Evolutionary conservation across 1,140 invertebrate genomes (phyloP).

Genomic region (Papilio machaon): DNA sequence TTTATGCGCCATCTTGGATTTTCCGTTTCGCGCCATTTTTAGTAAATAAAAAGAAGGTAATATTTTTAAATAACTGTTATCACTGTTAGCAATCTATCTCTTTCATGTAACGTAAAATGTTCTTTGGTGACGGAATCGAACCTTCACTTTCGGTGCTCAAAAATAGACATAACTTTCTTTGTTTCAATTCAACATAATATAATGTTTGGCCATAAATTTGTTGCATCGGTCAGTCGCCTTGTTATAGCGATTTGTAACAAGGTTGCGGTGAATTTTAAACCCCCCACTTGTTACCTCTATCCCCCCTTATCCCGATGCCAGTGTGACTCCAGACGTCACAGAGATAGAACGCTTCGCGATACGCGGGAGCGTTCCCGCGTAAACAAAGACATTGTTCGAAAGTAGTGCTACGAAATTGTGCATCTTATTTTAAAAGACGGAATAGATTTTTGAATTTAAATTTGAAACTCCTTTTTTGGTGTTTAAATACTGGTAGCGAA

Average conservation of each 20-base stretch:
- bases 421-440: neutral
- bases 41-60: neutral
- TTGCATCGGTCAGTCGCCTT: slow-evolving; percentile 12
- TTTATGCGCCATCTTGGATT: slow-evolving; percentile 24
- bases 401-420: slow-evolving; percentile 19
- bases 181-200: neutral
- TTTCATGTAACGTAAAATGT: neutral
- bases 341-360: neutral
- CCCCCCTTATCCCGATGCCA: neutral
- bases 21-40: slow-evolving; percentile 15
- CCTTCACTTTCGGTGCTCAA: neutral
- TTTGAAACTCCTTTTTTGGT: neutral
- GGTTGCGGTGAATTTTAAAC: slow-evolving; percentile 14
- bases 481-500: neutral
- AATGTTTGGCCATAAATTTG: neutral
- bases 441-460: neutral
- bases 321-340: neutral
- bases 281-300: neutral
- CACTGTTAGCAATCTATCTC: neutral
- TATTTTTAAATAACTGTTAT: too few relatives aligned
- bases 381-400: slow-evolving; percentile 35
- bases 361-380: slow-evolving; percentile 3
- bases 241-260: slow-evolving; percentile 16
- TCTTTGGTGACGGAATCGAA: neutral
- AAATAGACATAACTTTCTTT: slow-evolving; percentile 13